Conservation (phyloP, 1,140 invertebrate genomes). For the Aphelinus certus region DNA sequence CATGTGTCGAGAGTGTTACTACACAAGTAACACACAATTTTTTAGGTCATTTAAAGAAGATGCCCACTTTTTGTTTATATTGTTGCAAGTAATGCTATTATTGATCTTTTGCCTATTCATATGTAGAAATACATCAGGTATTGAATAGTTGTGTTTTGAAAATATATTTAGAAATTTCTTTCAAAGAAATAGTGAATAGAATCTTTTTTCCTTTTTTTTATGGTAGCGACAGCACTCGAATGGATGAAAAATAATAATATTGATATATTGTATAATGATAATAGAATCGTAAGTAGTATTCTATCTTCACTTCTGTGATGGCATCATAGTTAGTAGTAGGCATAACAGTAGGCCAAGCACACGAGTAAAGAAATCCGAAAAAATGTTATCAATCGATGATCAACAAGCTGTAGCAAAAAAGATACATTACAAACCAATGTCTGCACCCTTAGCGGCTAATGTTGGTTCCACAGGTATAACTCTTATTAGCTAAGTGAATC, state of each 20-base stretch:
- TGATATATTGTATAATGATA: no score
- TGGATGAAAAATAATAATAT: no score
- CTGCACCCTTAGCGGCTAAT: slow-evolving; percentile 38
- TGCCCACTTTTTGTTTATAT: slow-evolving; percentile 66
- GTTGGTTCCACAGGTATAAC: slow-evolving; percentile 6
- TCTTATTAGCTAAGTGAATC: slow-evolving; percentile 10
- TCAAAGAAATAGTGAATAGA: no score
- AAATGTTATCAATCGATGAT: slow-evolving; percentile 27
- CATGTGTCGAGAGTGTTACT: slow-evolving; percentile 67
- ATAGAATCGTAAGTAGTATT: no score
- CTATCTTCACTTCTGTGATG: no score
- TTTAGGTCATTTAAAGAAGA: slow-evolving; percentile 58
- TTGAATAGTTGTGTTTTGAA: slow-evolving; percentile 12
- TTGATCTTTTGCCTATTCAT: slow-evolving; percentile 63
- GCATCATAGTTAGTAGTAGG: no score
- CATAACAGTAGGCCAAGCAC: slow-evolving; percentile 36
- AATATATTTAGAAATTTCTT: no score
- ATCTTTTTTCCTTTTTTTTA: no score
- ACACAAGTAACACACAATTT: slow-evolving; percentile 58
- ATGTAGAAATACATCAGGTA: slow-evolving; percentile 68
- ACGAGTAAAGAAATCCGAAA: slow-evolving; percentile 29
- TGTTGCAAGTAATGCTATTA: slow-evolving; percentile 72
- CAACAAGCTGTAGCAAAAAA: slow-evolving; percentile 39
- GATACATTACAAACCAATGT: no score
- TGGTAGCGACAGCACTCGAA: no score